These are phyloP conservation scores for Piezodorus guildinii DNA, from an alignment of 1,140 invertebrate species.

Conservation along the genomic window DNA sequence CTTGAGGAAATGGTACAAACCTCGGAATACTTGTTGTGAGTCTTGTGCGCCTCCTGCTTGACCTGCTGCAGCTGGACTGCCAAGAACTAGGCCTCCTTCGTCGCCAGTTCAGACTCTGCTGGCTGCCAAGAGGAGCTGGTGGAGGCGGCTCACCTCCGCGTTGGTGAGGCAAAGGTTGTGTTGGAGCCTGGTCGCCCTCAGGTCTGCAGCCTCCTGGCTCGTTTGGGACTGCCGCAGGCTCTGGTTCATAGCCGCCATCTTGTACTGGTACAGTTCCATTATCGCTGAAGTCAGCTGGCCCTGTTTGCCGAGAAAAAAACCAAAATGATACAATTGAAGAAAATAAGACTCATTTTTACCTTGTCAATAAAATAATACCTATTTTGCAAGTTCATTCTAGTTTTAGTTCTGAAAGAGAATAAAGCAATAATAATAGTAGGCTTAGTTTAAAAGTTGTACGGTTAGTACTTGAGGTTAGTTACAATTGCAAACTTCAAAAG, in stretches of 20 bases:
- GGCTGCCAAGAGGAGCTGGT: constrained; percentile 40
- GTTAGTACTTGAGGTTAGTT: too few species aligned
- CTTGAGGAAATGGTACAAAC: constrained; percentile 3
- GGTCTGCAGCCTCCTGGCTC: constrained; percentile 41
- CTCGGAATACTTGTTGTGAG: constrained; percentile 22
- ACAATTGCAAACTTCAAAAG: too few species aligned
- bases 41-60: constrained; percentile 10
- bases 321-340: too few species aligned
- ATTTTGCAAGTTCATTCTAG: too few species aligned
- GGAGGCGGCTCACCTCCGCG: constrained; percentile 37
- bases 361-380: too few species aligned
- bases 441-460: too few species aligned
- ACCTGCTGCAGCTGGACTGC: constrained; percentile 8
- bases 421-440: too few species aligned
- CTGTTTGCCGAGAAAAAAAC: constrained; percentile 8
- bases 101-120: constrained; percentile 39
- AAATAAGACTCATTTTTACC: too few species aligned
- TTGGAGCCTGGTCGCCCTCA: constrained; percentile 38
- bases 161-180: constrained; percentile 39
- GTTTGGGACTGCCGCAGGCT: constrained; percentile 38
- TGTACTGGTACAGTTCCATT: constrained; percentile 60
- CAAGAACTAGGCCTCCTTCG: constrained; percentile 32
- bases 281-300: constrained; percentile 49
- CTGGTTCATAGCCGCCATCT: constrained; percentile 41
- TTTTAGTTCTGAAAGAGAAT: too few species aligned